These are phyloP conservation scores for Diabrotica balteata DNA, from an alignment of 2,888 invertebrate species.

Conservation along the genomic window DNA sequence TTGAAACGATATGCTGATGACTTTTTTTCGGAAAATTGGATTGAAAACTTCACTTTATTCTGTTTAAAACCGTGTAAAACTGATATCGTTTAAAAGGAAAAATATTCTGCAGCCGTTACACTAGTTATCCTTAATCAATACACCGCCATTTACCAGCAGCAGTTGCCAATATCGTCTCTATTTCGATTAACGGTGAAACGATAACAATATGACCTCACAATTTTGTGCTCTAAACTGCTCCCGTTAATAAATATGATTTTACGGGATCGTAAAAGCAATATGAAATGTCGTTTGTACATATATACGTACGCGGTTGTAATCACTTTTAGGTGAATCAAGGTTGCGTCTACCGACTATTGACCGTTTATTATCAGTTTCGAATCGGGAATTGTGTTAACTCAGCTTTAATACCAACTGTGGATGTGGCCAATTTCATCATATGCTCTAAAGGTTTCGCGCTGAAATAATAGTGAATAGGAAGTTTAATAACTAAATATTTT, in stretches of 20 bases:
- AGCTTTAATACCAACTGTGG: not conserved
- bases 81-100: not conserved
- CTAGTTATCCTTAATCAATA: conserved; percentile 7
- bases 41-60: too few species aligned
- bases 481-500: too few species aligned
- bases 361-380: not conserved
- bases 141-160: conserved; percentile 3
- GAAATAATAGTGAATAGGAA: too few species aligned
- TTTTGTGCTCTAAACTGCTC: conserved; percentile 9
- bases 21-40: too few species aligned
- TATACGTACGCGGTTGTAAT: conserved; percentile 10
- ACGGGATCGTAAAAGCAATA: conserved; percentile 30
- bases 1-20: too few species aligned
- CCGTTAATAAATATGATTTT: conserved; percentile 33
- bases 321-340: conserved; percentile 14
- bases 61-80: not conserved
- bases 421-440: not conserved
- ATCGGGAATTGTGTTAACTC: not conserved
- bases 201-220: conserved; percentile 25
- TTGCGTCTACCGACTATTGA: conserved; percentile 2
- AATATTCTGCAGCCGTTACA: conserved; percentile 6
- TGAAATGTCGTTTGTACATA: conserved; percentile 23
- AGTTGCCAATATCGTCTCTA: conserved; percentile 18
- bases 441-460: too few species aligned
- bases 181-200: conserved; percentile 19